These are phyloP conservation scores for Teleogryllus occipitalis DNA, from an alignment of 1,140 invertebrate species.

Conservation along the genomic window DNA sequence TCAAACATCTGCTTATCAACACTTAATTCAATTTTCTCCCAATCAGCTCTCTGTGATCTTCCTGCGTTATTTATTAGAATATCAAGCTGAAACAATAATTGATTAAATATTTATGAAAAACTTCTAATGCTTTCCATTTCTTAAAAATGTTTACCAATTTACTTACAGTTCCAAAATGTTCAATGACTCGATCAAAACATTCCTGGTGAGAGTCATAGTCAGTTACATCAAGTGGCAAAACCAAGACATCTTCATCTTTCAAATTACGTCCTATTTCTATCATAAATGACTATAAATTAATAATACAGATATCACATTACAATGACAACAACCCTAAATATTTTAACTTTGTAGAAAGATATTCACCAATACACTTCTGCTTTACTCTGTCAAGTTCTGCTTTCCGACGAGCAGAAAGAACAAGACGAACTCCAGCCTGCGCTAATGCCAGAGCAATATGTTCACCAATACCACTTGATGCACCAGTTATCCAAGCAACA, in stretches of 20 bases:
- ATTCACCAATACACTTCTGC: constrained; percentile 52
- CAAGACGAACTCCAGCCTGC: constrained; percentile 57
- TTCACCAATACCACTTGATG: constrained; percentile 84
- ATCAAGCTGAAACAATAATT: constrained; percentile 47
- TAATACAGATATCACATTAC: constrained; percentile 1
- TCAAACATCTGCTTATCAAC: constrained; percentile 75
- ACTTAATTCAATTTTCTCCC: constrained; percentile 62
- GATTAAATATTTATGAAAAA: neutral
- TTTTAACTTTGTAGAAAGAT: neutral
- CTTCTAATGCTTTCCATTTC: neutral
- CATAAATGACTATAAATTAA: neutral
- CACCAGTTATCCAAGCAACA: constrained; percentile 83
- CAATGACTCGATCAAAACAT: constrained; percentile 53
- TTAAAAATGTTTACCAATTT: neutral
- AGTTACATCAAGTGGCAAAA: constrained; percentile 63
- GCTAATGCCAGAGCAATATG: constrained; percentile 63
- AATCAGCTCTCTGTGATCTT: constrained; percentile 65
- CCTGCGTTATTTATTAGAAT: constrained; percentile 78
- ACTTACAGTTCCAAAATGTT: constrained; percentile 60
- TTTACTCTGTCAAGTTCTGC: constrained; percentile 69
- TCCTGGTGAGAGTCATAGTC: constrained; percentile 51
- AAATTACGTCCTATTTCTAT: constrained; percentile 30
- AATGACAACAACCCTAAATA: neutral
- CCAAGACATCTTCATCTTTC: constrained; percentile 52
- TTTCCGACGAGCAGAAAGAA: constrained; percentile 65